phyloP scores from a whole-genome alignment of 2,888 invertebrate species.

The Archips xylosteana region DNA sequence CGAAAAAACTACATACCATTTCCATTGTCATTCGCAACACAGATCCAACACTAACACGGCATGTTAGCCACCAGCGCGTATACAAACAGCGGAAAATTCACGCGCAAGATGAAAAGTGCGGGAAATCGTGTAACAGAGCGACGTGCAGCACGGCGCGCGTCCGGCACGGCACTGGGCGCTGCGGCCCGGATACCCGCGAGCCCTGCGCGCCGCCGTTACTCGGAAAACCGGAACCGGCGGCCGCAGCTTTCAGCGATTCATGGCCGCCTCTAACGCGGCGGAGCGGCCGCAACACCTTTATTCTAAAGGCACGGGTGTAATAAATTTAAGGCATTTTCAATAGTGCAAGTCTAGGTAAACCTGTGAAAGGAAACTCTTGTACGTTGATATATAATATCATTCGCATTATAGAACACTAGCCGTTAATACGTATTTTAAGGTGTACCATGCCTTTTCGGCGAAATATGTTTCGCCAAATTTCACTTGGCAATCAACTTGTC shows the following conservation, averaged over 20 bases:
- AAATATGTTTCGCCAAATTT: too few relatives aligned
- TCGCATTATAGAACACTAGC: not conserved
- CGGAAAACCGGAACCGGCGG: constrained; percentile 28
- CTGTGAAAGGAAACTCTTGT: not conserved
- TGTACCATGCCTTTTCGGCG: too few relatives aligned
- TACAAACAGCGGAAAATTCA: constrained; percentile 25
- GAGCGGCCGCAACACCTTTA: constrained; percentile 11
- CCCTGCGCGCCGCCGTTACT: constrained; percentile 43
- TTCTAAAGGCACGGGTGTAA: constrained; percentile 5
- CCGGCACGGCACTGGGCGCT: constrained; percentile 65
- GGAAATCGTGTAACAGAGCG: constrained; percentile 54
- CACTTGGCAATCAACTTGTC: too few relatives aligned
- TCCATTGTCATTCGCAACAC: constrained; percentile 13
- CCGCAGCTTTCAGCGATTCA: constrained; percentile 38
- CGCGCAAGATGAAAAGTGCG: constrained; percentile 60
- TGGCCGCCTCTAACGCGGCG: constrained; percentile 17
- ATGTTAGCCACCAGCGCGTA: constrained; percentile 13
- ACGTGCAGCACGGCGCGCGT: constrained; percentile 52
- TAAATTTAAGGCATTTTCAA: not conserved
- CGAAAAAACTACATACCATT: constrained; percentile 29
- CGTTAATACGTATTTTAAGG: not conserved
- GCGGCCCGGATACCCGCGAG: constrained; percentile 52
- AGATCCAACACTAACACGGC: constrained; percentile 23
- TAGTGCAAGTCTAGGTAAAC: not conserved
- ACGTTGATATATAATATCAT: not conserved